Evolutionary conservation across 2,113 vertebrate species (phyloP).

Genomic region (Microtus oregoni): DNA sequence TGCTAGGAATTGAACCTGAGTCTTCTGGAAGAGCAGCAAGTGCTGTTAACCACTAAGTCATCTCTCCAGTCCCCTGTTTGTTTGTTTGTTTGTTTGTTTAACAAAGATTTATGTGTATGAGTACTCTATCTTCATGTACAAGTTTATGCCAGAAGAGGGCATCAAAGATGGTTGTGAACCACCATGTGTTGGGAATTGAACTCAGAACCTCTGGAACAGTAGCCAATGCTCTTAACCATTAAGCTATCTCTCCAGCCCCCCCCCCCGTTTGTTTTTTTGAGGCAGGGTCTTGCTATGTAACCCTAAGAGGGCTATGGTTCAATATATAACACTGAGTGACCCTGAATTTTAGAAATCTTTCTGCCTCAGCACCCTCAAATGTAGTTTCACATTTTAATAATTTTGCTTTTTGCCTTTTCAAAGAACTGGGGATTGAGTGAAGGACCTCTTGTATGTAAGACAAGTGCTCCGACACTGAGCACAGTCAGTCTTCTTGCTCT

Average conservation of each 20-base stretch:
- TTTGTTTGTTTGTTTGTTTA: neutral
- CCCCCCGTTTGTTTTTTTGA: neutral
- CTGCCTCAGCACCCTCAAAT: neutral
- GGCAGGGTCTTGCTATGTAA: neutral
- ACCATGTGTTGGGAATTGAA: neutral
- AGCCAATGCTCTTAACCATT: neutral
- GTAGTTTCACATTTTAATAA: neutral
- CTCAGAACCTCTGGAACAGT: neutral
- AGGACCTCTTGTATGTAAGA: neutral
- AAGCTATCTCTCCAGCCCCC: neutral
- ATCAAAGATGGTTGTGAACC: neutral
- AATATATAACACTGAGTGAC: too few relatives aligned
- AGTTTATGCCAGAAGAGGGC: too few relatives aligned
- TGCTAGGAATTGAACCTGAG: neutral
- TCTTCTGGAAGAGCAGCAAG: neutral
- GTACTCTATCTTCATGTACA: too few relatives aligned
- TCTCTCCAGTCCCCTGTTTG: neutral
- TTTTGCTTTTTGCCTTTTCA: neutral
- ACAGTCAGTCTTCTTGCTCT: neutral
- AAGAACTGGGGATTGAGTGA: neutral
- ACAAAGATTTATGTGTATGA: too few relatives aligned
- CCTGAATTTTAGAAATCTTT: neutral
- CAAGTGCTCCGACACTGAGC: neutral
- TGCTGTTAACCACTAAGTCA: neutral
- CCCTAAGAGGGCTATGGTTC: too few relatives aligned